These are phyloP conservation scores for Syngnathus typhle DNA, from an alignment of 2,113 vertebrate genomes.

Conservation along the genomic window DNA sequence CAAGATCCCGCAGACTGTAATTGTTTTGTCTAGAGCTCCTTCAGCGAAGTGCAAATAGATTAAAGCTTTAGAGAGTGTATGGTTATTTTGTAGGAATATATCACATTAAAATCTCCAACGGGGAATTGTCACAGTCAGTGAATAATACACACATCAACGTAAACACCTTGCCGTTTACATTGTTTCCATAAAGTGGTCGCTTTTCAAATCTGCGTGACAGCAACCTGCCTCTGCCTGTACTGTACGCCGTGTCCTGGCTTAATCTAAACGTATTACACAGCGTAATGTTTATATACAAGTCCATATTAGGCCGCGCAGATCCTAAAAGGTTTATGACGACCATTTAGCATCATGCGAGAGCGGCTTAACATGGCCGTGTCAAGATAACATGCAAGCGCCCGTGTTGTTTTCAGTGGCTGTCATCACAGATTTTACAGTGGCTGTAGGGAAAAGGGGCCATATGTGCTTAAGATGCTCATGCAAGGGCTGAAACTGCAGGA, in stretches of 20 bases:
- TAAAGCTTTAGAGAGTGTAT: slow-evolving; percentile 27
- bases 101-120: slow-evolving; percentile 27
- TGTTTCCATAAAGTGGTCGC: slow-evolving; percentile 45
- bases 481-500: slow-evolving; percentile 61
- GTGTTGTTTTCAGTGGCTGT: slow-evolving; percentile 77
- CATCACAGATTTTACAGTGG: slow-evolving; percentile 76
- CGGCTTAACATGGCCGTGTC: slow-evolving; percentile 75
- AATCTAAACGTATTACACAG: slow-evolving; percentile 67
- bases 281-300: slow-evolving; percentile 67
- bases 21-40: slow-evolving; percentile 67
- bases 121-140: slow-evolving; percentile 18
- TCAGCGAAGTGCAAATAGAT: slow-evolving; percentile 51
- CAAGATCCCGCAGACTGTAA: slow-evolving; percentile 62
- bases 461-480: slow-evolving; percentile 66
- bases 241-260: slow-evolving; percentile 42
- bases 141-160: slow-evolving; percentile 22
- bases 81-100: slow-evolving; percentile 27
- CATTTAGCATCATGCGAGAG: slow-evolving; percentile 71
- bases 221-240: slow-evolving; percentile 36
- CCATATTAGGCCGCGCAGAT: slow-evolving; percentile 67
- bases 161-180: slow-evolving; percentile 48
- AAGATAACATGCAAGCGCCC: slow-evolving; percentile 78
- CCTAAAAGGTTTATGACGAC: slow-evolving; percentile 75
- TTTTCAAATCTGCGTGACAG: slow-evolving; percentile 42
- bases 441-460: slow-evolving; percentile 54